Evolutionary conservation across 2,113 vertebrate species (phyloP), one percentile per base, ranked within the genome.

Genomic region (Ophthalmolycus amberensis): DNA sequence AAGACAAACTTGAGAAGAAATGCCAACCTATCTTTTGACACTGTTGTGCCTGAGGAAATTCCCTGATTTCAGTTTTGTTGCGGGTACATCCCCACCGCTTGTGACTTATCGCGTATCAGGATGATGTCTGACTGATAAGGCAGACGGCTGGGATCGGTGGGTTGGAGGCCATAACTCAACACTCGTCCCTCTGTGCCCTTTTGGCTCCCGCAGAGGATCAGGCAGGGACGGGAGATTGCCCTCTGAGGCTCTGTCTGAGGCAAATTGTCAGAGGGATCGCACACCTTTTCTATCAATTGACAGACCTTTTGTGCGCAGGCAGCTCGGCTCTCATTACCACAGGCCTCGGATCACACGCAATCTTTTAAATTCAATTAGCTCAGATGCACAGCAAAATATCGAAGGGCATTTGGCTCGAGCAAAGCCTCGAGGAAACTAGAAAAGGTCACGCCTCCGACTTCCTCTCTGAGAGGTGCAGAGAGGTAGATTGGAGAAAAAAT

Each of bases 361-460:
- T 91, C 88, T 93, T 91, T 90, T 92, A 92, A 87, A 94, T 94
- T 94, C 92, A 94, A 95, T 95, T 95, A 95, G 92, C 87, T 93
- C 69, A 40, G 82, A 91, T 87, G 87, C 64, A 6, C 85, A 59
- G 82, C 88, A 83, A 90, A 91, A 90, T 92, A 93, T 92, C 67
- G 87, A 94, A 92, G 90, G 91, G 91, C 89, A 87, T 91, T 94
- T 92, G 91, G 86, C 74, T 89, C 42, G 20, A 86, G 85, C 67
- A 69, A 91, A 90, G 94, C 93, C 90, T 91, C 66, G 64, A 94
- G 89, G 87, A 88, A 90, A 86, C 70, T 77, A 25, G 84, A 92
- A 94, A 95, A 95, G 95, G 94, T 95, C 94, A 95, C 15, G 72
- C 71, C 74, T 87, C 85, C 73, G 84, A 90, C 89, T 89, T 86